Conservation (phyloP, 2,797 vertebrate genomes). For the Poliocrania exsul region DNA sequence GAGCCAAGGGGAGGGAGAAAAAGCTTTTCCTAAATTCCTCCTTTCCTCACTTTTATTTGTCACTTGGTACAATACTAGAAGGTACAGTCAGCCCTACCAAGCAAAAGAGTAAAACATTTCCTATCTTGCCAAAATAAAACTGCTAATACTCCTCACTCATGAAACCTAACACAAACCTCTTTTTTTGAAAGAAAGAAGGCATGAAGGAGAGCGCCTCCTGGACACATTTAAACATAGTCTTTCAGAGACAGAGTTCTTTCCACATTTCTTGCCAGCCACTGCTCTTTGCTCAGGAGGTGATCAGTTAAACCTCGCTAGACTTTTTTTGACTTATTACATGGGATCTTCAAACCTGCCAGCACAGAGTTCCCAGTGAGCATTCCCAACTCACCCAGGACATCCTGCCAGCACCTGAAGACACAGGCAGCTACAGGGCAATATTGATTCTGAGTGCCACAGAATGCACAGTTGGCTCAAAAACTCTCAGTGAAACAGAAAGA, state of each 20-base stretch:
- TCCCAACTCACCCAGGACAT: neutral
- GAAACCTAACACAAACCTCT: accelerated
- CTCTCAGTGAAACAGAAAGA: neutral
- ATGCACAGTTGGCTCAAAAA: neutral
- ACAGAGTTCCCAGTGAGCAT: neutral
- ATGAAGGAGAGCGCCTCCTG: neutral
- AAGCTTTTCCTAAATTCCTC: neutral
- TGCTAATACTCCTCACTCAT: accelerated
- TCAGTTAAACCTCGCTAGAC: neutral
- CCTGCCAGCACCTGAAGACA: accelerated
- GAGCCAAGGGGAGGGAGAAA: accelerated
- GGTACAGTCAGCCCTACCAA: neutral
- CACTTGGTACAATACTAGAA: neutral
- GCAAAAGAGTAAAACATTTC: neutral
- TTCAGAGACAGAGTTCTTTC: neutral
- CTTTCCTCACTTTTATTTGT: neutral
- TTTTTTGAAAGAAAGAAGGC: neutral
- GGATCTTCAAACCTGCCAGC: neutral
- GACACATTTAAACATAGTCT: neutral
- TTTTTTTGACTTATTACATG: neutral
- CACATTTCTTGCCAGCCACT: neutral
- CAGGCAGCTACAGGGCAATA: neutral
- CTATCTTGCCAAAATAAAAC: neutral
- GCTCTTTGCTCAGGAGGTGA: neutral
- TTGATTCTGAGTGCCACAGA: neutral